These are phyloP conservation scores for Plectrocnemia conspersa DNA, from an alignment of 1,140 invertebrate genomes.

Conservation along the genomic window DNA sequence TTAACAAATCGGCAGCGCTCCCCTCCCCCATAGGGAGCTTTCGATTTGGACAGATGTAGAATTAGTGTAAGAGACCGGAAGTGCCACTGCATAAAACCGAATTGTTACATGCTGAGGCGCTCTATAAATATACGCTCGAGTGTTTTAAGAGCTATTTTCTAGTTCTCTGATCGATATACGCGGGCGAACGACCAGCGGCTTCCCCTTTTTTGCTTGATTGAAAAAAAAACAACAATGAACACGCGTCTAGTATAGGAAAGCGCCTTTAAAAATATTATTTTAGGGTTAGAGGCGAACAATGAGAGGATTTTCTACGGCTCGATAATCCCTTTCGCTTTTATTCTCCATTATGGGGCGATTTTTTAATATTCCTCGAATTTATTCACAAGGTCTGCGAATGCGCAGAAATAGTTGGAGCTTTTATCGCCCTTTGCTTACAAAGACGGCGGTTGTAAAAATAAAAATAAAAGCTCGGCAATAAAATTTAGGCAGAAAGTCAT, in stretches of 20 bases:
- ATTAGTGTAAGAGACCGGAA: conserved; percentile 19
- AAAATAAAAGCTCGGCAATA: conserved; percentile 13
- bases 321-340: neutral
- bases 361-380: conserved; percentile 2
- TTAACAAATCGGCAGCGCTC: conserved; percentile 12
- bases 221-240: conserved; percentile 15
- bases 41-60: conserved; percentile 25
- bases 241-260: conserved; percentile 17
- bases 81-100: conserved; percentile 15
- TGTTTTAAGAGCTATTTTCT: too few species aligned
- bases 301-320: conserved; percentile 2
- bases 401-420: too few species aligned
- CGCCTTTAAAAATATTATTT: conserved; percentile 17
- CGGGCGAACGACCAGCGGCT: too few species aligned
- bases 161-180: too few species aligned
- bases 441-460: conserved; percentile 11
- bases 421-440: neutral
- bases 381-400: too few species aligned
- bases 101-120: too few species aligned
- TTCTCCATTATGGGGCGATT: neutral
- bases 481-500: conserved; percentile 19
- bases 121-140: too few species aligned
- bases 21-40: neutral
- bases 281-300: conserved; percentile 12
- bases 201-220: neutral